Percentiles rank a stretch among this genome's conserved stretches.
These are phyloP conservation scores for Philereme vetulata DNA, from an alignment of 2,888 invertebrate species.

Conservation along the genomic window DNA sequence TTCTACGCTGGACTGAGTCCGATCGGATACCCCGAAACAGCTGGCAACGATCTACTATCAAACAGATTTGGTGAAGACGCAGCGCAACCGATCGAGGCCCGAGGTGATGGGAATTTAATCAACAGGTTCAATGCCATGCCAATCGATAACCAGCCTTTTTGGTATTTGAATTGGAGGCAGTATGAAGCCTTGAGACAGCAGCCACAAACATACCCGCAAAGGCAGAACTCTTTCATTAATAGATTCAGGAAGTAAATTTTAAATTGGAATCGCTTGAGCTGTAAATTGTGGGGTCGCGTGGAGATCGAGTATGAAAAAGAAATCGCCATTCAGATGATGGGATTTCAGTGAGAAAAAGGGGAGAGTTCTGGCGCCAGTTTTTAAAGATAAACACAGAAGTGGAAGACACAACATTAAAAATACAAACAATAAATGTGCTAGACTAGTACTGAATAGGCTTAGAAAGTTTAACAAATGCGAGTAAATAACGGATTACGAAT, in stretches of 20 bases:
- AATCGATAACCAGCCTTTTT: constrained; percentile 85
- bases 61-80: constrained; percentile 81
- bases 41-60: constrained; percentile 55
- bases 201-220: constrained; percentile 61
- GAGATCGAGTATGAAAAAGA: constrained; percentile 11
- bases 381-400: background rate
- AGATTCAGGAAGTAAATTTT: constrained; percentile 19
- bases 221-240: constrained; percentile 52
- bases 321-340: constrained; percentile 15
- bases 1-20: constrained; percentile 85
- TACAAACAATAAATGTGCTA: background rate
- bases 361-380: background rate
- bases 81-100: constrained; percentile 83
- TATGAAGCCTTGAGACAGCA: constrained; percentile 81
- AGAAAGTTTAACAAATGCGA: background rate
- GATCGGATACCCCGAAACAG: constrained; percentile 80
- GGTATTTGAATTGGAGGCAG: constrained; percentile 86
- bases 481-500: too few relatives aligned
- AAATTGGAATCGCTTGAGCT: constrained; percentile 10
- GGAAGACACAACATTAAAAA: background rate
- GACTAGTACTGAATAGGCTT: too few relatives aligned
- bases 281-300: constrained; percentile 8
- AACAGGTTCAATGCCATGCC: constrained; percentile 84
- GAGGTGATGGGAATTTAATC: constrained; percentile 82
- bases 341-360: background rate